Evolutionary conservation across 2,113 vertebrate genomes (phyloP).

Genomic region (Tringa solitaria): DNA sequence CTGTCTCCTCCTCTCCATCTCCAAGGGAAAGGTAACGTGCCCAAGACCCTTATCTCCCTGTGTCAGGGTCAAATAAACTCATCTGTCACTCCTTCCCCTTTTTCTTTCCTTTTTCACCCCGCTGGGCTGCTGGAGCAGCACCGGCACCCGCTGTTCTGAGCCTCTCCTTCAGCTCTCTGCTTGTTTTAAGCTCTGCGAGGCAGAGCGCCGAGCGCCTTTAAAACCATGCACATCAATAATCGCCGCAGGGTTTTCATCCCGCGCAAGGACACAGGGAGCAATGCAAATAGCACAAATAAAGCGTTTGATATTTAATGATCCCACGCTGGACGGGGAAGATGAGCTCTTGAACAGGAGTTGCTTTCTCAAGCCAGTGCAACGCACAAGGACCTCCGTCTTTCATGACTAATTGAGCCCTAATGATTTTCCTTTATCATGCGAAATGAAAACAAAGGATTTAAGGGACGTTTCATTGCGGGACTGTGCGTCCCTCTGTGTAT

Average conservation of each 20-base stretch:
- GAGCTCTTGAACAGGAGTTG: background rate
- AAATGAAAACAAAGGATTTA: slow-evolving; percentile 44
- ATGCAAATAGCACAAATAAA: slow-evolving; percentile 6
- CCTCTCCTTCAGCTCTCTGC: background rate
- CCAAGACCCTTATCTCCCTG: background rate
- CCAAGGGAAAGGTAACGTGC: fast-evolving
- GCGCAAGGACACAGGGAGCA: background rate
- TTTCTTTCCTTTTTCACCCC: background rate
- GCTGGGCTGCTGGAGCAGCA: background rate
- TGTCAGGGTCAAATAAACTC: background rate
- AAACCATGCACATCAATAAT: background rate
- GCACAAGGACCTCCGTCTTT: background rate
- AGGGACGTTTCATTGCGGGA: background rate
- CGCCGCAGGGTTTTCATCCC: fast-evolving
- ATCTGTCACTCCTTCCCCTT: background rate
- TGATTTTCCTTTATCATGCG: slow-evolving; percentile 9
- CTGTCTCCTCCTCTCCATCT: background rate
- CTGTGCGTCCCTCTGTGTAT: background rate
- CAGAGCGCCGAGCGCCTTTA: background rate
- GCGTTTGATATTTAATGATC: slow-evolving; percentile 9
- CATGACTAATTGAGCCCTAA: slow-evolving; percentile 15
- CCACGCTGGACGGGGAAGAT: background rate
- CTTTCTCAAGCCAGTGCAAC: background rate
- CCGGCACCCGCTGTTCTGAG: fast-evolving
- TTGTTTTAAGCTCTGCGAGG: background rate